A percentile compares a stretch with the other conserved stretches of the same genome.
phyloP scores from a whole-genome alignment of 2,797 vertebrate genomes.

The Falco naumanni region DNA sequence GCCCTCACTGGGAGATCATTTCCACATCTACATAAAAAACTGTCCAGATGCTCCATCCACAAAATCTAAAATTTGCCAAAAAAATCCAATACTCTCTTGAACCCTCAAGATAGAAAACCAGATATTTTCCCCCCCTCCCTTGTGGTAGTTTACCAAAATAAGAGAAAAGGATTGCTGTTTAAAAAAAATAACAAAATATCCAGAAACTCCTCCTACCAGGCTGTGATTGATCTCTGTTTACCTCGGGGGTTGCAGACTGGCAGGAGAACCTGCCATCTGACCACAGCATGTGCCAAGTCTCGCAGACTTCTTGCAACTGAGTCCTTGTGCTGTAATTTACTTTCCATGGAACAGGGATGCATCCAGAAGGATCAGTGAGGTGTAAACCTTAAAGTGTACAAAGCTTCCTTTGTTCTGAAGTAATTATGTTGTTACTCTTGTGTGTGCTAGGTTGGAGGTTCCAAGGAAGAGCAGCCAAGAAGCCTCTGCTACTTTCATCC shows the following conservation, averaged over 20 bases:
- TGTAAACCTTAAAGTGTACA: background rate
- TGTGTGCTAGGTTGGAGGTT: background rate
- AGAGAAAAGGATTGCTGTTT: background rate
- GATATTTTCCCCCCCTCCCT: background rate
- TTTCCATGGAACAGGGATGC: background rate
- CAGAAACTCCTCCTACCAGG: constrained; percentile 12
- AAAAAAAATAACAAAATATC: background rate
- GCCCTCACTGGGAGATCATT: background rate
- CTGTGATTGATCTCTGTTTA: constrained; percentile 37
- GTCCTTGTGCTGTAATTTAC: constrained; percentile 29
- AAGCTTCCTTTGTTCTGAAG: constrained; percentile 17
- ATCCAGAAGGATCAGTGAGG: constrained; percentile 10
- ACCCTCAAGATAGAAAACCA: background rate
- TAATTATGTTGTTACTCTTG: background rate
- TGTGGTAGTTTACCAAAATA: background rate
- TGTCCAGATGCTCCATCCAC: background rate
- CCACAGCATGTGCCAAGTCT: background rate
- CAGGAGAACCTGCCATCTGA: constrained; percentile 17
- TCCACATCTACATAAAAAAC: background rate
- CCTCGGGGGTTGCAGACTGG: constrained; percentile 10
- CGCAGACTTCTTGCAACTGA: background rate
- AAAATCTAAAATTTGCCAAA: background rate
- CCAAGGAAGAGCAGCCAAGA: background rate
- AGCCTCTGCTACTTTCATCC: background rate
- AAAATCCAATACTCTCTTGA: background rate